Conservation (phyloP, 2,113 vertebrate species). For the Lophotis ruficrista region DNA sequence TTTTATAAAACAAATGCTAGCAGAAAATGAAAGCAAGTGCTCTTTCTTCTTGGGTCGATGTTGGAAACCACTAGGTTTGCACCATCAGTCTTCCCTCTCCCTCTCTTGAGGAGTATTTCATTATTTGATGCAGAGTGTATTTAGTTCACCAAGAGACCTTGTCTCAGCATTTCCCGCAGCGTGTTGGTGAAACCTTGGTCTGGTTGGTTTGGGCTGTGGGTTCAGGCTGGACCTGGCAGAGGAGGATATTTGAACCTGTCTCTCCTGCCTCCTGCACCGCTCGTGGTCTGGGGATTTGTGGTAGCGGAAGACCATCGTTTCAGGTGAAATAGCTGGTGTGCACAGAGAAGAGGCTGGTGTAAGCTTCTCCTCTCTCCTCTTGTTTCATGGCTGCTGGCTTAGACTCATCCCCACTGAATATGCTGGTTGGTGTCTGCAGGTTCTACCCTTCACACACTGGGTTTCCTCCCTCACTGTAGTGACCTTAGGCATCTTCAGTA, state of each 20-base stretch:
- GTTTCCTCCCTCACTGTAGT: neutral
- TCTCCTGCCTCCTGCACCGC: neutral
- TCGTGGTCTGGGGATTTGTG: neutral
- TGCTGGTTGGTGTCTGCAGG: neutral
- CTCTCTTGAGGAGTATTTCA: neutral
- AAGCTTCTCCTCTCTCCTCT: neutral
- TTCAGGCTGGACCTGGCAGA: neutral
- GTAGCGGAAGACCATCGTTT: accelerated
- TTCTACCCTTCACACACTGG: neutral
- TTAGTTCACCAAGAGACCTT: neutral
- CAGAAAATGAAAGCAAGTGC: neutral
- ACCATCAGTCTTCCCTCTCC: neutral
- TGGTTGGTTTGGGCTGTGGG: neutral
- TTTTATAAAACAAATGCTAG: neutral
- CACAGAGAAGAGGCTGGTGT: neutral
- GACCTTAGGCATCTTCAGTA: neutral
- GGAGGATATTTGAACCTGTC: neutral
- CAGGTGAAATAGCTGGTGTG: neutral
- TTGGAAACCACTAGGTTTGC: neutral
- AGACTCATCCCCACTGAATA: neutral
- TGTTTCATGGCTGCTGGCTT: neutral
- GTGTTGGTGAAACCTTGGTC: neutral
- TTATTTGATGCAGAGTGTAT: neutral
- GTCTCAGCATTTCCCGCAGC: neutral
- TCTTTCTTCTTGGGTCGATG: neutral